Base-by-base conservation (phyloP, 2,888 invertebrate genomes). In the Corythucha ciliata region DNA sequence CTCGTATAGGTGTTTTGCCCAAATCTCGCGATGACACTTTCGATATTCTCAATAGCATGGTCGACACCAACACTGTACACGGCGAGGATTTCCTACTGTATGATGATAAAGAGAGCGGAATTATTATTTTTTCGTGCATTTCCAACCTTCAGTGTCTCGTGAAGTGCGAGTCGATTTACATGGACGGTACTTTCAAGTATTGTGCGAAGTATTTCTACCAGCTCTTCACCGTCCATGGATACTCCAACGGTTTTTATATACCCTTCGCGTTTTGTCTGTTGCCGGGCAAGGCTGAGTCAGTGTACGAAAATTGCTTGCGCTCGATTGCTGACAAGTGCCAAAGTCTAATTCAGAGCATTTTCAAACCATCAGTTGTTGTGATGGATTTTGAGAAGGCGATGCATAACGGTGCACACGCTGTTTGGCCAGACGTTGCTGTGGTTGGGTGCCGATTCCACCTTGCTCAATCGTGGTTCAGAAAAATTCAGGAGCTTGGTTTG, bases 171-270 rank as follows among this genome's bases (percentile, higher is more conserved):
- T 20, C 37, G 20, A 37, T 37, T 37, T 37, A 37, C 21, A 37
- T 37, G 20, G 37, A 37, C 21, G 37, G 56, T 14, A 56, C 48
- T 4, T 57, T 54, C 27, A 36, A 47, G 12, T 44, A 50, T 27
- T 50, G 33, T 8, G 53, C 54, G 7, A 41, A 42, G 12, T 45
- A 54, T 39, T 57, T 54, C 20, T 54, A 45, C 20, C 57, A 55
- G 29, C 22, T 68, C 63, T 63, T 80, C 81, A 56, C 77, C 77
- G 64, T 80, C 78, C 60, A 75, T 77, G 57, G 72, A 72, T 55
- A 59, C 58, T 58, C 62, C 65, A 64, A 58, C 48, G 57, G 57
- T 62, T 45, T 37, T 4, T 33, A 53, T n/a, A 18, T 57, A 20
- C 55, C 55, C 6, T 37, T 57, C 7, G 48, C 53, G 18, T 53